Conservation (phyloP, 2,113 vertebrate species). For the Lepus americanus region DNA sequence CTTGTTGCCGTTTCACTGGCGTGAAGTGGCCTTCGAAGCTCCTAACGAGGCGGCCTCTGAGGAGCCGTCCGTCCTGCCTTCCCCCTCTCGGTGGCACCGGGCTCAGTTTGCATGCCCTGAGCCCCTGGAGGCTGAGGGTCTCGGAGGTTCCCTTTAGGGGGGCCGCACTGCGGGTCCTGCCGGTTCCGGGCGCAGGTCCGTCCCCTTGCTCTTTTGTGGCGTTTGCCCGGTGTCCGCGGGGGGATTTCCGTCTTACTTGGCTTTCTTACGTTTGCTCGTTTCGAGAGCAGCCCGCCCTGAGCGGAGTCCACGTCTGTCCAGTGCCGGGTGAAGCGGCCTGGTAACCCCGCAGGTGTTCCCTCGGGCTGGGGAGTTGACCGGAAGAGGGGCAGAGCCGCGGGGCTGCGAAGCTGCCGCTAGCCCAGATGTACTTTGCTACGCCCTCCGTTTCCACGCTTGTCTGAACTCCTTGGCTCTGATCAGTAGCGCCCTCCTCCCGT, state of each 20-base stretch:
- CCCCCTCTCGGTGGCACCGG: not conserved
- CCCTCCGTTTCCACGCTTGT: not conserved
- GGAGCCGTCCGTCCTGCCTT: not conserved
- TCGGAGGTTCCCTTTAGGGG: slow-evolving; percentile 28
- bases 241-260: not conserved
- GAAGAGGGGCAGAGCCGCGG: not conserved
- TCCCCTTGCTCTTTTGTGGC: not conserved
- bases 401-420: too few species aligned
- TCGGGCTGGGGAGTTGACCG: not conserved
- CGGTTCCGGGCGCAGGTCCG: not conserved
- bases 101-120: not conserved
- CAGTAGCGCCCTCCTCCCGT: not conserved
- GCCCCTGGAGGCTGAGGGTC: not conserved
- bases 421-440: not conserved
- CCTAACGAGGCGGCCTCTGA: not conserved
- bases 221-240: not conserved
- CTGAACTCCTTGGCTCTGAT: not conserved
- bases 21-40: not conserved
- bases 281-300: not conserved
- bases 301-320: not conserved
- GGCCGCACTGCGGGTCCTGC: not conserved
- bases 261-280: not conserved
- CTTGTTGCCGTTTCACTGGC: not conserved
- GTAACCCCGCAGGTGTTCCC: not conserved
- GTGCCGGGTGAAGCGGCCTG: not conserved